Conservation (phyloP, 35 echinoderm and acorn worm species). For the Apostichopus californicus region DNA sequence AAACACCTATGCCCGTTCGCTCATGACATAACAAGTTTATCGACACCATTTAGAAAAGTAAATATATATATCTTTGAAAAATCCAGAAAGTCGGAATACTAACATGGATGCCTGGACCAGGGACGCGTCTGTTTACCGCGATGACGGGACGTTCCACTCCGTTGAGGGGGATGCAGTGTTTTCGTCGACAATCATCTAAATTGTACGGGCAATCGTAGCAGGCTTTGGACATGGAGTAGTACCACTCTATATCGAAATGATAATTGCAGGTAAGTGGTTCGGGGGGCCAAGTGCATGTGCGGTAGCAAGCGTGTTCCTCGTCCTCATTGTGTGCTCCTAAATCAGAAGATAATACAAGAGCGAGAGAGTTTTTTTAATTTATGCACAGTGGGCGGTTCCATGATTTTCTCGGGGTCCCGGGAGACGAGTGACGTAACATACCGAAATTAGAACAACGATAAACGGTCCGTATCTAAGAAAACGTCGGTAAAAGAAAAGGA, state of each 20-base stretch:
- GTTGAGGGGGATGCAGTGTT: conserved; percentile 73
- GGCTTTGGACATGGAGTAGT: conserved; percentile 82
- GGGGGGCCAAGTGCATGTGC: conserved; percentile 57
- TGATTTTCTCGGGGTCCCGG: no score
- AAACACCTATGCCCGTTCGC: no score
- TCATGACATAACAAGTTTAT: no score
- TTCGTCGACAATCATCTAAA: conserved; percentile 59
- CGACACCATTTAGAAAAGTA: no score
- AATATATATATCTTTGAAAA: background rate
- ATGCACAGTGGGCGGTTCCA: no score
- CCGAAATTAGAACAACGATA: no score
- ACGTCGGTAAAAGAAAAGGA: no score
- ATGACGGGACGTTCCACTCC: conserved; percentile 69
- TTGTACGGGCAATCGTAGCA: conserved; percentile 77
- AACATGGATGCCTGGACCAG: conserved; percentile 80
- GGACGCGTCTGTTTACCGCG: conserved; percentile 72
- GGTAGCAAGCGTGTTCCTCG: conserved; percentile 53
- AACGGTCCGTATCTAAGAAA: no score
- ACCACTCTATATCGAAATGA: conserved; percentile 81
- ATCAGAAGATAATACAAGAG: background rate
- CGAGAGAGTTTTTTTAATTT: background rate
- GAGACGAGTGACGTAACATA: no score
- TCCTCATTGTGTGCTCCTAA: conserved; percentile 26
- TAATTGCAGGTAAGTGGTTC: conserved; percentile 54
- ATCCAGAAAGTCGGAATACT: background rate